Base-by-base conservation (phyloP, 2,113 vertebrate species). In the Eurypyga helias region DNA sequence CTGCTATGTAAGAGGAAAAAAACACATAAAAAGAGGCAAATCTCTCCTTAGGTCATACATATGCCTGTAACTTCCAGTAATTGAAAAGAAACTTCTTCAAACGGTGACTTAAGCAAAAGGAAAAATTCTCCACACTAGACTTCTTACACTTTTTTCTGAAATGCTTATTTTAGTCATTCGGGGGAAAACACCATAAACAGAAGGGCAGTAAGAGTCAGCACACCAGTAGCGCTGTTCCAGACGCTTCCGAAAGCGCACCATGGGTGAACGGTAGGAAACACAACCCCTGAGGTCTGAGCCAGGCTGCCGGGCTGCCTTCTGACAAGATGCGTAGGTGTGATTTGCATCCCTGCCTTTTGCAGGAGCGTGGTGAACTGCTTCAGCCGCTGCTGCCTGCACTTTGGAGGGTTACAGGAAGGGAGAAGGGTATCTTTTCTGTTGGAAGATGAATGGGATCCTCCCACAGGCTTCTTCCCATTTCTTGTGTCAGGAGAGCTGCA, bases 271-370 rank as follows among this genome's bases (percentile, higher is more conserved):
- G 15, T 49, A 65, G 21, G 31, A 76, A 95, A 73, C 17, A 34
- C 1, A 0, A 24, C 33, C 31, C 1, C n/a, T 41, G 38, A 91
- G 49, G 16, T 51, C 23, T 51, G 33, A 87, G 36, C 25, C 64
- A 71, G 28, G 29, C 51, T 71, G 36, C n/a, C 0, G 0, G 41
- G 28, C 38, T 95, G 52, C 29, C 69, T 89, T 77, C 76, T 73
- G 54, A 72, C 48, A 61, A 65, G 49, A 26, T 0, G 0, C 2
- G 0, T 29, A 6, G 3, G 1, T 54, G 34, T 49, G 21, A 58
- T 88, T 92, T 60, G 41, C 33, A 28, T 58, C 73, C 28, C 58
- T 90, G 62, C 41, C 54, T 90, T 82, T 73, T 72, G 66, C 41
- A 93, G 49, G 21, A 71, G 16, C 10, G 38, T 14, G 13, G 23